Conservation (phyloP, 2,888 invertebrate genomes). For the Maniola hyperantus region DNA sequence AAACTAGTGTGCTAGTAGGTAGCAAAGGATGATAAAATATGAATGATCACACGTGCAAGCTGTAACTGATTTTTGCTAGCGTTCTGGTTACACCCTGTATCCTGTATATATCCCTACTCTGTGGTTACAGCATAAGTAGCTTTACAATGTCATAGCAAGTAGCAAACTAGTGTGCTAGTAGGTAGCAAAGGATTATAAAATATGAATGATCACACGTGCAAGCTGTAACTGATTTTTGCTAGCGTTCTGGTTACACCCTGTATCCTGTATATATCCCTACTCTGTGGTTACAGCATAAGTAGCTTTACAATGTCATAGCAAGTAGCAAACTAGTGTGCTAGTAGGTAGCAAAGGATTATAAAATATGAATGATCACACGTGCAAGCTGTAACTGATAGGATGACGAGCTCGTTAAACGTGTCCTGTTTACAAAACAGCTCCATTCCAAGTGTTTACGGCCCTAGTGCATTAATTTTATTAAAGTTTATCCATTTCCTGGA, state of each 20-base stretch:
- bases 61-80: constrained; percentile 30
- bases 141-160: background rate
- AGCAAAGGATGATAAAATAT: background rate
- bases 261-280: no score
- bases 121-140: no score
- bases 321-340: background rate
- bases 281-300: no score
- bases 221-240: constrained; percentile 28
- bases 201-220: constrained; percentile 51
- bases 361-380: constrained; percentile 49
- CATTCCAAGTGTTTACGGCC: constrained; percentile 29
- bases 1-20: background rate
- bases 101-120: no score
- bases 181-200: background rate
- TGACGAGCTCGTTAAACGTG: constrained; percentile 52
- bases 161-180: constrained; percentile 5
- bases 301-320: no score
- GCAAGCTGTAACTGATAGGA: constrained; percentile 36
- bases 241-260: no score
- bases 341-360: background rate
- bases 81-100: no score
- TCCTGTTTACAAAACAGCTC: constrained; percentile 47
- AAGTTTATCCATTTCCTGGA: constrained; percentile 7
- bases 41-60: constrained; percentile 51
- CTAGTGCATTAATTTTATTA: constrained; percentile 17